Evolutionary conservation across 92 coral and sea anemone genomes (phyloP), one percentile per base, ranked within the genome.

Genomic region (Heteractis magnifica): DNA sequence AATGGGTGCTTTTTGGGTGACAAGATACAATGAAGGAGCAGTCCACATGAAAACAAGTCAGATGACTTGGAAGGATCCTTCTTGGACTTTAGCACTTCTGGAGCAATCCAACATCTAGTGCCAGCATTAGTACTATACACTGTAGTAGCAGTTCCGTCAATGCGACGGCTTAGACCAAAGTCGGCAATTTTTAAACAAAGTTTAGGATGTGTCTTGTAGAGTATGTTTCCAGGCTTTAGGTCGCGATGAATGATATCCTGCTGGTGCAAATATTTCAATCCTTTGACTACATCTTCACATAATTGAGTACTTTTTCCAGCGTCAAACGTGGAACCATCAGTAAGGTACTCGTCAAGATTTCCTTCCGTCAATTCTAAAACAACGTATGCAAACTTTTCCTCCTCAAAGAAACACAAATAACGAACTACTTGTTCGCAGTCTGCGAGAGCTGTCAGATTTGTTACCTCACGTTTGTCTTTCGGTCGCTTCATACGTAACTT

Each of bases 81-180:
- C 49, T 41, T 79, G 48, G 76, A 23, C 10, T 81, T n/a, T n/a
- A n/a, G n/a, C n/a, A n/a, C n/a, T n/a, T n/a, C n/a, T n/a, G n/a
- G n/a, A n/a, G n/a, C n/a, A 64, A 84, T 84, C 91, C 91, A 88
- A 18, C 91, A 85, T 34, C 89, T 77, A 11, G 89, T 89, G 18
- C 86, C 91, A 72, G 84, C 86, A 12, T 70, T 49, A 5, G 75
- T 85, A 19, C 62, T 77, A 18, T 65, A 56, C 52, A 80, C 79
- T 13, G 86, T 81, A 49, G 72, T 64, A 20, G 56, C 55, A 3
- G 14, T 78, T 52, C 51, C 11, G 49, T 16, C 71, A 21, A 71
- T 3, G n/a, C 6, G 51, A 34, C 49, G 72, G 56, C 90, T 87
- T 20, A 87, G 76, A 14, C 90, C 90, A 80, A 87, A 87, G 71